Base-by-base conservation (phyloP, 2,113 vertebrate genomes). In the Xenus cinereus region DNA sequence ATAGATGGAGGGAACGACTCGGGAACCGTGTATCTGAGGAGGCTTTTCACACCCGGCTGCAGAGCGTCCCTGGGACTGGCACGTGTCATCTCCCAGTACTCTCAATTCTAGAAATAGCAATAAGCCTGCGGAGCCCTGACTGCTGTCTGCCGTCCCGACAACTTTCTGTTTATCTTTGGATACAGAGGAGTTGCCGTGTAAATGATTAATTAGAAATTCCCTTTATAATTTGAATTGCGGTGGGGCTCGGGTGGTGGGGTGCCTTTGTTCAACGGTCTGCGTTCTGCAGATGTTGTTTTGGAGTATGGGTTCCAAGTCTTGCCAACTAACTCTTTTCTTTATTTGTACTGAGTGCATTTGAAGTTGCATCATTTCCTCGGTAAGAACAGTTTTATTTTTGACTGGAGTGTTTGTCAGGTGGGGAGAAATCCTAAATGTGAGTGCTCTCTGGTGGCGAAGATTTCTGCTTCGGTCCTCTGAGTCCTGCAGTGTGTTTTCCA, bases 311-410 rank as follows among this genome's bases (percentile, higher is more conserved):
- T 94, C 97, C 50, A 35, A 85, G 92, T 45, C 94, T 81, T 93
- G 93, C 97, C 97, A 95, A 10, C 95, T 76, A 41, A 75, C 56
- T 82, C 89, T 93, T 96, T 93, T 82, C 97, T 96, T 95, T 94
- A 91, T 95, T 96, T 96, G 68, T 84, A 26, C 93, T 93, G 93
- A 92, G 59, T 92, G 96, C 88, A 91, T 95, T 96, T 94, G 84
- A 72, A 94, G 80, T 98, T 97, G 97, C 95, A 97, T 98, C 97
- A 98, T 96, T 98, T 98, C 97, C 98, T 98, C 21, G 95, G 83
- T 93, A 87, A 84, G 96, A 94, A 72, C 83, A 51, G 90, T 96
- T 92, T 96, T 96, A 96, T 97, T 93, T 93, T 92, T 91, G 94
- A 92, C 96, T 91, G 90, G 97, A 95, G 89, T 45, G 67, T 84